These are phyloP conservation scores for Acromyrmex heyeri DNA, from an alignment of 1,140 invertebrate genomes.

Conservation along the genomic window DNA sequence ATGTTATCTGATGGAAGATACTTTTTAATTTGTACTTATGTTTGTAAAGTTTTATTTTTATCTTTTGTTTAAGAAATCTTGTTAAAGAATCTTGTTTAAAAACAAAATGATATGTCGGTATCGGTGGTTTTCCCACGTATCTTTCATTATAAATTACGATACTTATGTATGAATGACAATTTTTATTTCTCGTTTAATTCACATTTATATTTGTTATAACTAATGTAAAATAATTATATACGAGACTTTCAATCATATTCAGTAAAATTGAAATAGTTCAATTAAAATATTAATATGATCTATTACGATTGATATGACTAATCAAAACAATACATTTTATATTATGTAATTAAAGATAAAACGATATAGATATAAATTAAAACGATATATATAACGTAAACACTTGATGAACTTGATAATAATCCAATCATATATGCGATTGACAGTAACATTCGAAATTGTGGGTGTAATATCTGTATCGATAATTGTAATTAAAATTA, in stretches of 20 bases:
- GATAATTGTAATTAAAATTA: neutral
- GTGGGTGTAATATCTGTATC: neutral
- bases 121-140: too few relatives aligned
- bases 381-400: neutral
- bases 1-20: too few relatives aligned
- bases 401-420: neutral
- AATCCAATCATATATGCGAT: neutral
- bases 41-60: too few relatives aligned
- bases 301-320: neutral
- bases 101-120: too few relatives aligned
- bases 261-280: neutral
- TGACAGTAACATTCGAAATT: neutral
- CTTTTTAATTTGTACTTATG: too few relatives aligned
- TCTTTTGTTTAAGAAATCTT: too few relatives aligned
- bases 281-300: neutral
- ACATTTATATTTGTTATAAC: neutral
- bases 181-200: neutral
- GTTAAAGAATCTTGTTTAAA: too few relatives aligned
- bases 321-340: neutral
- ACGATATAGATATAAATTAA: too few relatives aligned
- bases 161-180: neutral
- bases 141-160: neutral
- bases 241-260: neutral
- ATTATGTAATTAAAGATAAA: constrained; percentile 10
- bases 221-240: neutral